These are phyloP conservation scores for Pipistrellus pipistrellus DNA, from an alignment of 2,797 vertebrate species.

Conservation along the genomic window DNA sequence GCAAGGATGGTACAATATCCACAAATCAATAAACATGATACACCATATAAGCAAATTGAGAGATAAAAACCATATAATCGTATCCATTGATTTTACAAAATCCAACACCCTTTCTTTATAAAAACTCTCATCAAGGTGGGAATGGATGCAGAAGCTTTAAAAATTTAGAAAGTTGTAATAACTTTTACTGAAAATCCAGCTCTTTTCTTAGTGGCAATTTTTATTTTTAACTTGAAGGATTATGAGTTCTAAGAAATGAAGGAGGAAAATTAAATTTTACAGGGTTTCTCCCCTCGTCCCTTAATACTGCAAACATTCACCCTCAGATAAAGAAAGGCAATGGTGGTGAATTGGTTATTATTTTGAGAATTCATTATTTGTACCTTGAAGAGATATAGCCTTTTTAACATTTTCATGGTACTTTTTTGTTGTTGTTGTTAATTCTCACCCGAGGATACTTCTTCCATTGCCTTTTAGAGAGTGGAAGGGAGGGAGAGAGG, in stretches of 20 bases:
- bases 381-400: neutral
- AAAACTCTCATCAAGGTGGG: too few relatives aligned
- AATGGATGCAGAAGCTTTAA: neutral
- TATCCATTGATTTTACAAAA: too few relatives aligned
- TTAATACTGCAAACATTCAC: neutral
- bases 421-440: neutral
- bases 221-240: slow-evolving; percentile 15
- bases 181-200: neutral
- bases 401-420: slow-evolving; percentile 11
- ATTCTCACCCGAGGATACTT: too few relatives aligned
- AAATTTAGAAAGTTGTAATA: neutral
- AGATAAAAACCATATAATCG: too few relatives aligned
- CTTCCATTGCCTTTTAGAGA: too few relatives aligned
- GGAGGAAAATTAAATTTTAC: neutral
- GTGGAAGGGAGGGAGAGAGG: too few relatives aligned
- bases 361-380: slow-evolving; percentile 15
- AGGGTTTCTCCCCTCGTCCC: neutral
- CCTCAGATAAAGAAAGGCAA: neutral
- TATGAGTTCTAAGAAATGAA: neutral
- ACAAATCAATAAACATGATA: too few relatives aligned
- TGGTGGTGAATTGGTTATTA: neutral
- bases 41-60: too few relatives aligned
- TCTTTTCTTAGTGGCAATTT: neutral
- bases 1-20: too few relatives aligned
- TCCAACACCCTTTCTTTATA: too few relatives aligned